Evolutionary conservation across 2,113 vertebrate genomes (phyloP).

Genomic region (Phoenicopterus ruber): DNA sequence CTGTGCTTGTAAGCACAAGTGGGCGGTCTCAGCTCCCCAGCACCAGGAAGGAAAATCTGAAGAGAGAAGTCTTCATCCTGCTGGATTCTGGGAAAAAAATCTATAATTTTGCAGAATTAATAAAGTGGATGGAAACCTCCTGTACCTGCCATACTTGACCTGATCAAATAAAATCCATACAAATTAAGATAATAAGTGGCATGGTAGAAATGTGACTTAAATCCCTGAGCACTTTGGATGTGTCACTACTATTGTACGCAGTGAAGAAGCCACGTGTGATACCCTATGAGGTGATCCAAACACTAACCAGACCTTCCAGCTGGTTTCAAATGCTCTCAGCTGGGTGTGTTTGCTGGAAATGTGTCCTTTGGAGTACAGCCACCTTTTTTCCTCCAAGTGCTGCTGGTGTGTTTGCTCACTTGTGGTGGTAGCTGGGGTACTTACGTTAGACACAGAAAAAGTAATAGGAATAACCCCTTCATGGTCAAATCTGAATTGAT

Average conservation of each 20-base stretch:
- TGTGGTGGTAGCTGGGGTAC: not conserved
- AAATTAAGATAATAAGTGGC: not conserved
- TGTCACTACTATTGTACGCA: not conserved
- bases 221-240: not conserved
- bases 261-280: not conserved
- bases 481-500: not conserved
- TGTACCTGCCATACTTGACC: not conserved
- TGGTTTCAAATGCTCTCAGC: not conserved
- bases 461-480: not conserved
- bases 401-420: not conserved
- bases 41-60: not conserved
- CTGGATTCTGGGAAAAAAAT: not conserved
- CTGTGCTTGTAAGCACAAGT: not conserved
- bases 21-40: not conserved
- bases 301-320: conserved; percentile 30
- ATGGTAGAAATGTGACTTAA: not conserved
- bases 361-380: not conserved
- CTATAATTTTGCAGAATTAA: not conserved
- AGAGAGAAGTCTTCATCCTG: not conserved
- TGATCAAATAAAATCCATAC: not conserved
- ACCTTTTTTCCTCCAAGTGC: not conserved
- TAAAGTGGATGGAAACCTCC: not conserved
- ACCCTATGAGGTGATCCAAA: conserved; percentile 20
- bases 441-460: not conserved
- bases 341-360: conserved; percentile 44